Percentiles rank a stretch among this genome's conserved stretches.
phyloP scores from a whole-genome alignment of 2,113 vertebrate species.

The Myrmophylax atrothorax region DNA sequence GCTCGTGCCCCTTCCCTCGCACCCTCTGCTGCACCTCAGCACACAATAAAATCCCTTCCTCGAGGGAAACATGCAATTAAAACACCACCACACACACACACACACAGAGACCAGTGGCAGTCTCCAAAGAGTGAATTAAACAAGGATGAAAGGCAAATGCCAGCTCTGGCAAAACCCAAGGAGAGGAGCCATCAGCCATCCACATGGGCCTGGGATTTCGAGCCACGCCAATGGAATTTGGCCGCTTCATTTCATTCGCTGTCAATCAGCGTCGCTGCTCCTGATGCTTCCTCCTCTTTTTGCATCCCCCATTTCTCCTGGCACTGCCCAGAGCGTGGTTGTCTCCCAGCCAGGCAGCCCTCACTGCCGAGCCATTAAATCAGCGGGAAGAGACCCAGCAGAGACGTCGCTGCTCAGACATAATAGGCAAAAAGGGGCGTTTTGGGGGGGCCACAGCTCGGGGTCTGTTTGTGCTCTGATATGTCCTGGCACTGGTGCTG shows the following conservation, averaged over 20 bases:
- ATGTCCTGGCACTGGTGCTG: not conserved
- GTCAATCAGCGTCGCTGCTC: constrained; percentile 48
- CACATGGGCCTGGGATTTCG: not conserved
- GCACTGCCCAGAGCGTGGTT: constrained; percentile 46
- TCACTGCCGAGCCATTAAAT: constrained; percentile 41
- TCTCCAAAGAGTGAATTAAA: not conserved
- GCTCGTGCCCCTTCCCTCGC: not conserved
- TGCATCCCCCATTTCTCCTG: constrained; percentile 19
- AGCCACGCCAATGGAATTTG: constrained; percentile 37
- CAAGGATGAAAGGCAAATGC: constrained; percentile 5
- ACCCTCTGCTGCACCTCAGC: not conserved
- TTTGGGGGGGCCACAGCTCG: not conserved
- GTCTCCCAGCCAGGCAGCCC: constrained; percentile 64
- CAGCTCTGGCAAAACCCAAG: constrained; percentile 26
- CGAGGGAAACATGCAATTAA: not conserved
- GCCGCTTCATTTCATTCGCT: constrained; percentile 47
- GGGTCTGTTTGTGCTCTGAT: constrained; percentile 7
- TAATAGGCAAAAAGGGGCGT: not conserved
- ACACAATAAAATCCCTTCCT: not conserved
- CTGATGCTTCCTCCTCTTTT: constrained; percentile 29
- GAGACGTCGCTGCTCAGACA: constrained; percentile 40
- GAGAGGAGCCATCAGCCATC: constrained; percentile 36
- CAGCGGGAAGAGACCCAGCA: not conserved
- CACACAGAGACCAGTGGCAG: not conserved
- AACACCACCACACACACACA: not conserved